Percentiles rank a stretch among this genome's conserved stretches.
phyloP scores from a whole-genome alignment of 2,797 vertebrate genomes.

The Esox masquinongy region DNA sequence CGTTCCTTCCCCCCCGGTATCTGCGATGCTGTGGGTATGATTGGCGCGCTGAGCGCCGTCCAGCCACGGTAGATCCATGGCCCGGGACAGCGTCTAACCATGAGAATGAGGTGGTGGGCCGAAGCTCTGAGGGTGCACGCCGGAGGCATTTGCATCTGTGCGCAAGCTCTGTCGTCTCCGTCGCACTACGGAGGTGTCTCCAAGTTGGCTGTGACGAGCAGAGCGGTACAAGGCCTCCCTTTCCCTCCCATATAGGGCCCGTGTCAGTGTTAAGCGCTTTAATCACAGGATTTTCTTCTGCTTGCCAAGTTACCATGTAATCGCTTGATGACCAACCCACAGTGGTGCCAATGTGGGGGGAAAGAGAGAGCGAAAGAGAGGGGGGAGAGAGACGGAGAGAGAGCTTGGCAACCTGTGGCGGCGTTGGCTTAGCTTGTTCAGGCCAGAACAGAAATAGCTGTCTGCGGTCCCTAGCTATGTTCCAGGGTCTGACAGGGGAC shows the following conservation, averaged over 20 bases:
- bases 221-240: constrained; percentile 43
- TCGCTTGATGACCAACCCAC: constrained; percentile 70
- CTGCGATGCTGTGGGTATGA: not conserved
- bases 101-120: constrained; percentile 54
- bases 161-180: not conserved
- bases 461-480: constrained; percentile 35
- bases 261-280: constrained; percentile 69
- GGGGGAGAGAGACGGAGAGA: not conserved
- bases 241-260: constrained; percentile 54
- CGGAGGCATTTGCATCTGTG: not conserved
- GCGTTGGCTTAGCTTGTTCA: constrained; percentile 47
- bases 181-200: not conserved
- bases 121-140: constrained; percentile 39
- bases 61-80: constrained; percentile 11
- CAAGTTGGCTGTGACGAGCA: constrained; percentile 32
- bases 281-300: constrained; percentile 65
- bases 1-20: not conserved
- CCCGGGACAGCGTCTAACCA: constrained; percentile 50
- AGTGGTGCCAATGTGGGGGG: constrained; percentile 58
- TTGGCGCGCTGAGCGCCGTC: not conserved
- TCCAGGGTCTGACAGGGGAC: constrained; percentile 45
- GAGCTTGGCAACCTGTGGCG: constrained; percentile 51
- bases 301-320: constrained; percentile 75
- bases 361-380: constrained; percentile 27
- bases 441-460: constrained; percentile 56